Conservation (phyloP, 1,140 invertebrate species). For the Planococcus citri region DNA sequence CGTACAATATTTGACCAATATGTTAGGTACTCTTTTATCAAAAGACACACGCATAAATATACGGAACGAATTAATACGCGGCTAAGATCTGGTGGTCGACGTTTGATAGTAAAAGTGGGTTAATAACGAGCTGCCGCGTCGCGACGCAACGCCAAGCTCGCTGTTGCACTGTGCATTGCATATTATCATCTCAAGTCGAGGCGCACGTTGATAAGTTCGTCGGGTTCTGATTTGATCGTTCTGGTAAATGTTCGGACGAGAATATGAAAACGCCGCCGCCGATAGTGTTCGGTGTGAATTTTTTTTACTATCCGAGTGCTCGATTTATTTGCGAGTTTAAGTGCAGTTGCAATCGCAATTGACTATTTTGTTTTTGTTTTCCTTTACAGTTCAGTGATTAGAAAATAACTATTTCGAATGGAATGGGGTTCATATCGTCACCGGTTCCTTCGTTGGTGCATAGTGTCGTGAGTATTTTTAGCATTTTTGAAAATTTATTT, state of each 20-base stretch:
- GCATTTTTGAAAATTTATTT: too few relatives aligned
- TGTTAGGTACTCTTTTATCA: not conserved
- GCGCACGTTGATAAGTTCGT: not conserved
- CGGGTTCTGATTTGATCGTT: too few relatives aligned
- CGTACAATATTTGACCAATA: not conserved
- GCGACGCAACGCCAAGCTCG: not conserved
- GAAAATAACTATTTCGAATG: slow-evolving; percentile 4
- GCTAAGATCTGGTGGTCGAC: not conserved
- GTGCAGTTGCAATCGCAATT: not conserved
- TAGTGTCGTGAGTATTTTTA: not conserved
- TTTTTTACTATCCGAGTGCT: not conserved
- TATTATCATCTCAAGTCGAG: too few relatives aligned
- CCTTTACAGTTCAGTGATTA: not conserved
- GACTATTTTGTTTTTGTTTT: not conserved
- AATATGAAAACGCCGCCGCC: not conserved
- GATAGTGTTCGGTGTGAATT: not conserved
- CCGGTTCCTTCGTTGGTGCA: not conserved
- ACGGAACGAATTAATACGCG: not conserved
- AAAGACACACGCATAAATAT: not conserved
- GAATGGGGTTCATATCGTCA: slow-evolving; percentile 2
- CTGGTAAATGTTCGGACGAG: not conserved
- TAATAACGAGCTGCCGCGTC: not conserved
- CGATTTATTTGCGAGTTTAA: not conserved
- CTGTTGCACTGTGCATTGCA: too few relatives aligned
- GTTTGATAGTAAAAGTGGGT: not conserved